Conservation (phyloP, 1,140 invertebrate genomes). For the Sipha flava region DNA sequence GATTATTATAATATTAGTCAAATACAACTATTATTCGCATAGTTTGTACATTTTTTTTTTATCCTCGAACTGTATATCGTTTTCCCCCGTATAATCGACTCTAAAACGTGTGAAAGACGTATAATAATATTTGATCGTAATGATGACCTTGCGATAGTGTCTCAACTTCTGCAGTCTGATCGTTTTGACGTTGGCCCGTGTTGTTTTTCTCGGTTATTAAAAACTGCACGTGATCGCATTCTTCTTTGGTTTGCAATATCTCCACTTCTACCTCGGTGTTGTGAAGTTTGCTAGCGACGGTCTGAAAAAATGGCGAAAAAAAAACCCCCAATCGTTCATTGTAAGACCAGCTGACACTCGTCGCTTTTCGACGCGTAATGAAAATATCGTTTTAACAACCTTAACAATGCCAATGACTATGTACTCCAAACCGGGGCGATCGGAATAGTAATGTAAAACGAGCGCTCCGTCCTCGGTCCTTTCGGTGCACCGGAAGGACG, state of each 20-base stretch:
- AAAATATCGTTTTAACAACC: slow-evolving; percentile 47
- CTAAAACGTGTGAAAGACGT: not conserved
- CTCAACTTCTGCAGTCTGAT: slow-evolving; percentile 62
- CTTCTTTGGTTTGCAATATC: slow-evolving; percentile 74
- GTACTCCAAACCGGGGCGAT: slow-evolving; percentile 81
- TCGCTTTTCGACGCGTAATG: not conserved
- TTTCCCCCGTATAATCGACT: not conserved
- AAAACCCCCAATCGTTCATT: not conserved
- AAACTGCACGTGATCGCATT: slow-evolving; percentile 89
- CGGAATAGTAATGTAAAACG: slow-evolving; percentile 85
- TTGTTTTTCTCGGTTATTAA: slow-evolving; percentile 76
- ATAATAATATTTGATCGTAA: not conserved
- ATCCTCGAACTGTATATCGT: not conserved
- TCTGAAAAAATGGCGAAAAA: slow-evolving; percentile 50
- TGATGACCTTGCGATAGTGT: slow-evolving; percentile 59
- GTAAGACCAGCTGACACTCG: too few relatives aligned
- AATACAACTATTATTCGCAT: not conserved
- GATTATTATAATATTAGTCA: not conserved
- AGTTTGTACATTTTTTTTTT: not conserved
- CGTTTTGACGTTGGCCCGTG: slow-evolving; percentile 51
- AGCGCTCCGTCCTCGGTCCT: slow-evolving; percentile 72
- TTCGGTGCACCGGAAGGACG: slow-evolving; percentile 84
- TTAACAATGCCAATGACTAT: slow-evolving; percentile 93
- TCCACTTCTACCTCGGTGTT: slow-evolving; percentile 83
- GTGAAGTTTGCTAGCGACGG: slow-evolving; percentile 84